Evolutionary conservation across 2,797 vertebrate species (phyloP).

Genomic region (Chromobotia macracanthus): DNA sequence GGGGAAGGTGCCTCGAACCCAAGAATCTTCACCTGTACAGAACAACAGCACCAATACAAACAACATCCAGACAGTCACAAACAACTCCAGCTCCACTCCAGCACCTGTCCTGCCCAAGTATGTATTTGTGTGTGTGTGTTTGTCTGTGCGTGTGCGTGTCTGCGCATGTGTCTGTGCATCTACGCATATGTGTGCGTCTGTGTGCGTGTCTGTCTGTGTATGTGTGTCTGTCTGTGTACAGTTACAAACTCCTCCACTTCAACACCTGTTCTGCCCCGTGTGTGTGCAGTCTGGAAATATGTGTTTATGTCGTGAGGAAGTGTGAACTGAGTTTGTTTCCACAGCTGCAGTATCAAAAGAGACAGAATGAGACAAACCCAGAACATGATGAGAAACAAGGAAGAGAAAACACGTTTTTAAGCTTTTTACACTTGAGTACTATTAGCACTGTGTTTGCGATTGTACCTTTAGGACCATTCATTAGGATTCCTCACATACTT

Average conservation of each 20-base stretch:
- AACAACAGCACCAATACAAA: slow-evolving; percentile 73
- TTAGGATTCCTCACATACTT: neutral
- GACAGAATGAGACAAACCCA: neutral
- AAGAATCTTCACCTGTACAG: slow-evolving; percentile 77
- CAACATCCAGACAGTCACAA: slow-evolving; percentile 76
- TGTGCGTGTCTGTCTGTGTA: no score
- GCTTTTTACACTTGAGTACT: no score
- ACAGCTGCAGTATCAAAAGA: slow-evolving; percentile 10
- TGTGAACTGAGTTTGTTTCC: neutral
- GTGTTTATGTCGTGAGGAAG: neutral
- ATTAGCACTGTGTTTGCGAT: neutral
- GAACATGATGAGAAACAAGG: neutral
- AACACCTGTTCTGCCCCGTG: no score
- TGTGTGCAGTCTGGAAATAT: neutral
- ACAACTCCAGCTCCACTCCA: slow-evolving; percentile 69
- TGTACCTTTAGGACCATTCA: neutral
- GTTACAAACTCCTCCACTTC: no score
- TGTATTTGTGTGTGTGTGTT: slow-evolving; percentile 20
- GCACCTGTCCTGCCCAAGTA: slow-evolving; percentile 87
- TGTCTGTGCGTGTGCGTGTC: neutral
- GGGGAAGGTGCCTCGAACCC: slow-evolving; percentile 90
- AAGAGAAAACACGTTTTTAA: neutral
- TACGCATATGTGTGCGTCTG: no score
- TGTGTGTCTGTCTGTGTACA: no score
- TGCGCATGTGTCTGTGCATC: no score